Evolutionary conservation across 2,888 invertebrate species (phyloP).

Genomic region (Mechanitis mazaeus): DNA sequence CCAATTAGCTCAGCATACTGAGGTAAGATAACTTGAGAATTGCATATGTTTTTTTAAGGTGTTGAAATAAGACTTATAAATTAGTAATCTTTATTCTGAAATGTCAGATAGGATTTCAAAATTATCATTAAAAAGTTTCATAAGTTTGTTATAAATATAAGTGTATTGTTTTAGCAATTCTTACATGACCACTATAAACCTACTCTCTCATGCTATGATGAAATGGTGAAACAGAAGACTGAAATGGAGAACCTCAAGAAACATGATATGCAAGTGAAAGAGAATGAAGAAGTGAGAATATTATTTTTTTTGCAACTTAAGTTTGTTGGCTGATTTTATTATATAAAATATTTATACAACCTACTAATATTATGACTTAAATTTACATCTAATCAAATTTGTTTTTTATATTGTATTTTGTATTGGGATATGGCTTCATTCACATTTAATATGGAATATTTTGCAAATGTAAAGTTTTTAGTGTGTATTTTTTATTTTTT

Average conservation of each 20-base stretch:
- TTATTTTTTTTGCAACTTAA: neutral
- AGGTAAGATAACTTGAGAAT: slow-evolving; percentile 53
- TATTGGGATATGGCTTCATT: no score
- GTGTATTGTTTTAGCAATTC: slow-evolving; percentile 76
- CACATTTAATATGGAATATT: no score
- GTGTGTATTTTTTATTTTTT: no score
- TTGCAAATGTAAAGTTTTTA: no score
- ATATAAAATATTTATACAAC: no score
- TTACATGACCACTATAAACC: slow-evolving; percentile 89
- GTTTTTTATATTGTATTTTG: no score
- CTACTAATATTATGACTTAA: no score
- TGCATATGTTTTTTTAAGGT: neutral
- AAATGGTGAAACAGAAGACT: slow-evolving; percentile 87
- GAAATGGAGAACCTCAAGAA: slow-evolving; percentile 80
- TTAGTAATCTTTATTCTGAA: no score
- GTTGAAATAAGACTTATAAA: neutral
- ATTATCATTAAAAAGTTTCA: neutral
- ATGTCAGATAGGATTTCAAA: no score
- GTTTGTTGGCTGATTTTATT: no score
- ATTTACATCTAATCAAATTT: no score
- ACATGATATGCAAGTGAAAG: slow-evolving; percentile 79
- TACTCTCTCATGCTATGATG: slow-evolving; percentile 91
- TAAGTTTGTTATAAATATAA: neutral
- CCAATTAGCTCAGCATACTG: slow-evolving; percentile 86
- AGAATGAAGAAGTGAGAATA: slow-evolving; percentile 77